These are phyloP conservation scores for Hyles vespertilio DNA, from an alignment of 1,140 invertebrate genomes.

Conservation along the genomic window DNA sequence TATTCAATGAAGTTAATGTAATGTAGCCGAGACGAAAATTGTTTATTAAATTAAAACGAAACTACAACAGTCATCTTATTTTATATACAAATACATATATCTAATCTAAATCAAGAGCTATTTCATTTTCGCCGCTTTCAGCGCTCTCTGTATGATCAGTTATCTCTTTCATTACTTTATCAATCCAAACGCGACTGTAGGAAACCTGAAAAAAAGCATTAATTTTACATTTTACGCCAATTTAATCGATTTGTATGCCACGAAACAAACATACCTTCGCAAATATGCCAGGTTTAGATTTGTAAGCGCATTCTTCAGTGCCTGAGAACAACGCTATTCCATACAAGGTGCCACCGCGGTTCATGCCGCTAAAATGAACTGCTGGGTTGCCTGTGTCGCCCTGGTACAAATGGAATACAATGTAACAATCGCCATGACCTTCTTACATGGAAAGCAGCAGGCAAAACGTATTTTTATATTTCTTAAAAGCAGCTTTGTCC, in stretches of 20 bases:
- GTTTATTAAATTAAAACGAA: neutral
- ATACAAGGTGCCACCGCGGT: constrained; percentile 47
- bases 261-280: constrained; percentile 43
- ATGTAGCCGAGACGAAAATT: neutral
- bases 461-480: no score
- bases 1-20: neutral
- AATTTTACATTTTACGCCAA: neutral
- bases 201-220: constrained; percentile 44
- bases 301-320: constrained; percentile 61
- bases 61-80: neutral
- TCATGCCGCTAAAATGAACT: constrained; percentile 55
- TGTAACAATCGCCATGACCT: no score
- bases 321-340: constrained; percentile 66
- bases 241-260: no score
- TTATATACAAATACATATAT: constrained; percentile 6
- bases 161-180: constrained; percentile 35
- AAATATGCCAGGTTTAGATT: constrained; percentile 59
- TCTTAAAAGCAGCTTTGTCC: no score
- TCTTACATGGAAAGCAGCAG: no score
- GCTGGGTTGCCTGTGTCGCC: constrained; percentile 64
- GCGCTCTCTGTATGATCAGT: constrained; percentile 39
- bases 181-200: constrained; percentile 52
- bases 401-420: constrained; percentile 23
- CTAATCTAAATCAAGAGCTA: constrained; percentile 33
- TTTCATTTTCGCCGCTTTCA: constrained; percentile 53